A percentile compares a stretch with the other conserved stretches of the same genome.
Conservation (phyloP, 2,888 invertebrate species). For the Yponomeuta evonymella region DNA sequence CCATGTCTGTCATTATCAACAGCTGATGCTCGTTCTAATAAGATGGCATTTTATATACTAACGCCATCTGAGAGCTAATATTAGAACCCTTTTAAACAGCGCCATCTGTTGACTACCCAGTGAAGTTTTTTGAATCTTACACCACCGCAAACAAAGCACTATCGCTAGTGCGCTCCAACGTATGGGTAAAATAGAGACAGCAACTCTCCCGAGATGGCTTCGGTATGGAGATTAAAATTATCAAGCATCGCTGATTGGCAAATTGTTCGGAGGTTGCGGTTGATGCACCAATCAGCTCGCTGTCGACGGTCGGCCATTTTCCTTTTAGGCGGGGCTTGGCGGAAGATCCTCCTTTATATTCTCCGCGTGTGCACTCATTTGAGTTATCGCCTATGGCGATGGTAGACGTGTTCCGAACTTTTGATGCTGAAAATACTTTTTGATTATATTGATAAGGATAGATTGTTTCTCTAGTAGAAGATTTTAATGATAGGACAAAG, state of each 20-base stretch:
- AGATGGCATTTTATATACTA: conserved; percentile 15
- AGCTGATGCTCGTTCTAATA: conserved; percentile 21
- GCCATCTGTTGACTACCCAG: conserved; percentile 45
- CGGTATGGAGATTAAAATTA: conserved; percentile 53
- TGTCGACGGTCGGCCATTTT: conserved; percentile 61
- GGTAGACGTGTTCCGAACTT: conserved; percentile 45
- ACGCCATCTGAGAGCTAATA: conserved; percentile 44
- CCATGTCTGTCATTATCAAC: conserved; percentile 18
- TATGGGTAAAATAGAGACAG: conserved; percentile 49
- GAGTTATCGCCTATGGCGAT: conserved; percentile 67
- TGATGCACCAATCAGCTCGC: conserved; percentile 54
- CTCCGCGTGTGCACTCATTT: conserved; percentile 71
- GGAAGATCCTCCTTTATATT: conserved; percentile 71
- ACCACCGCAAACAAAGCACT: conserved; percentile 40
- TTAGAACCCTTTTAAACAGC: conserved; percentile 43
- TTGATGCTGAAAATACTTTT: conserved; percentile 12
- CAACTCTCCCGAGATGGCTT: conserved; percentile 47
- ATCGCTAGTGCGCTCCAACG: conserved; percentile 45
- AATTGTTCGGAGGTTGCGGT: conserved; percentile 44
- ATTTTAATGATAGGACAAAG: neutral
- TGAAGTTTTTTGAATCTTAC: conserved; percentile 22
- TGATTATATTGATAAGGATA: neutral
- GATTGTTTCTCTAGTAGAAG: neutral
- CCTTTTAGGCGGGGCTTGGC: conserved; percentile 61
- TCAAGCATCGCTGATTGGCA: conserved; percentile 58